Conservation (phyloP, 1,140 invertebrate genomes). For the Ceratosolen fusciceps region DNA sequence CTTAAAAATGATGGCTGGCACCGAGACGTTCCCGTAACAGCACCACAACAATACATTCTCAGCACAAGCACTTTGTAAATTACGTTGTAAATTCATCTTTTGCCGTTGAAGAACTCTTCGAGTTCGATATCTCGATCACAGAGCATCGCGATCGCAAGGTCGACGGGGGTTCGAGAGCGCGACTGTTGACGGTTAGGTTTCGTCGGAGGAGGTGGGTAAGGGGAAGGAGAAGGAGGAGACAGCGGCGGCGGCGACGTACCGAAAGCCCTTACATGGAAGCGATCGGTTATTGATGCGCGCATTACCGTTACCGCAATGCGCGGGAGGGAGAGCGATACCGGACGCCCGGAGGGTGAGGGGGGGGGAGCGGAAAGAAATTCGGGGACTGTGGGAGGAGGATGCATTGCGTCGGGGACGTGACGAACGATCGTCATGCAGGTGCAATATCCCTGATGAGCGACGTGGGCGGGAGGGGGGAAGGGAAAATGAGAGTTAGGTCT, state of each 20-base stretch:
- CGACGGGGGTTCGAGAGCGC: no score
- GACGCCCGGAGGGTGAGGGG: background rate
- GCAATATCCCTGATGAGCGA: constrained; percentile 42
- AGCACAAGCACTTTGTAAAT: background rate
- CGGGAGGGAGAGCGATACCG: constrained; percentile 1
- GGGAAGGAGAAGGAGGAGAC: background rate
- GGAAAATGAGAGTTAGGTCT: constrained; percentile 10
- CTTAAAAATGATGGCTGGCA: constrained; percentile 4
- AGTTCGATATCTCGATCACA: no score
- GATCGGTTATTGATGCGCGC: constrained; percentile 68
- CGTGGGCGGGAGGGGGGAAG: constrained; percentile 1
- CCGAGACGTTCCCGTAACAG: background rate
- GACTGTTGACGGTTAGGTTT: no score
- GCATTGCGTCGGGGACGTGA: constrained; percentile 50
- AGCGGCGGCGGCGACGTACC: background rate
- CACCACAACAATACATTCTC: background rate
- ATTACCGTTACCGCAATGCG: constrained; percentile 57
- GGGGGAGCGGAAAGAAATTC: background rate
- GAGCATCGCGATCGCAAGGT: no score
- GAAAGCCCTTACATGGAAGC: constrained; percentile 49
- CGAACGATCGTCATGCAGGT: constrained; percentile 63
- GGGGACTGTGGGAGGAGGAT: background rate
- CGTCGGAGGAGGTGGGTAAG: no score
- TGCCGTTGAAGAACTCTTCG: no score
- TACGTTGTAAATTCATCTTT: no score